Conservation (phyloP, 2,113 vertebrate genomes). For the Pagrus major region DNA sequence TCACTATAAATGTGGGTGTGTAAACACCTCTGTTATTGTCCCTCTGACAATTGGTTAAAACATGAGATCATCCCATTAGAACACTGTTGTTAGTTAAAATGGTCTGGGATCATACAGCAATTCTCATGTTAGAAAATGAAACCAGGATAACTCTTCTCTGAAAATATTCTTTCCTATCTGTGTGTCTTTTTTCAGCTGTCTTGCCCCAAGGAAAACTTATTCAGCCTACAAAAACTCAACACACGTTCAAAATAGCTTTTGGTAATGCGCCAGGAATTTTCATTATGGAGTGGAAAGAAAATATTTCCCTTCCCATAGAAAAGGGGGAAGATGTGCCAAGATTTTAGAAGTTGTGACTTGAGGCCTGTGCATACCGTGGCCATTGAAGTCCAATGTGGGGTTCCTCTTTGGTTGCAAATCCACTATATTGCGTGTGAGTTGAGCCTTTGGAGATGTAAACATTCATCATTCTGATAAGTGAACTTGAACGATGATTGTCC, state of each 20-base stretch:
- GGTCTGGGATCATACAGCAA: not conserved
- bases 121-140: not conserved
- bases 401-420: not conserved
- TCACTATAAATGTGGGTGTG: slow-evolving; percentile 15
- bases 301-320: not conserved
- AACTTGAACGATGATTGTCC: too few relatives aligned
- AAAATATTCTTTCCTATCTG: too few relatives aligned
- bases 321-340: too few relatives aligned
- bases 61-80: slow-evolving; percentile 51
- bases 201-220: not conserved
- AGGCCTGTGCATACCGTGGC: not conserved
- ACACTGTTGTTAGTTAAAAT: slow-evolving; percentile 2
- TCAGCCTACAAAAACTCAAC: too few relatives aligned
- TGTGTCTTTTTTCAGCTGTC: not conserved
- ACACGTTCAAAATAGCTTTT: not conserved
- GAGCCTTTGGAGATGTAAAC: not conserved
- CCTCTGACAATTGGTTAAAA: slow-evolving; percentile 44
- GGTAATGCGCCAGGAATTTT: not conserved
- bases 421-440: not conserved
- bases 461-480: not conserved
- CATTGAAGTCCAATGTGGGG: not conserved
- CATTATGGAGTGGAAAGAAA: not conserved
- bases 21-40: slow-evolving; percentile 34
- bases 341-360: not conserved
- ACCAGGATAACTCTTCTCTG: not conserved